Base-by-base conservation (phyloP, 2,113 vertebrate species). In the Dipodomys ordii region DNA sequence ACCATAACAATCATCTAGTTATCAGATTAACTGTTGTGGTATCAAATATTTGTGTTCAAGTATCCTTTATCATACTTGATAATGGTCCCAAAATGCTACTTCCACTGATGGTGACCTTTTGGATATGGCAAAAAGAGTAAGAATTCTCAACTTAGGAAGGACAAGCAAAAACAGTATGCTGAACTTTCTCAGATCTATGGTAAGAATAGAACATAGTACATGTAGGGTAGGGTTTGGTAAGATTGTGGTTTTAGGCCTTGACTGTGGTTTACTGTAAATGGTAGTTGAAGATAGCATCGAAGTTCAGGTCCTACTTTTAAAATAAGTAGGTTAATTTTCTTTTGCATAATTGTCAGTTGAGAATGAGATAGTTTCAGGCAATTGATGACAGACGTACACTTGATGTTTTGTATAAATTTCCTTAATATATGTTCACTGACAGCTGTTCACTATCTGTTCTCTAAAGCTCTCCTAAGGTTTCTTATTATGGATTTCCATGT, bases 251-350 rank as follows among this genome's bases (percentile, higher is more conserved):
- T 73, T 11, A 74, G 7, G 57, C 6, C 22, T 64, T 32, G 6
- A 64, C 12, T 74, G 35, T 11, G 35, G 57, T 23, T 13, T 28
- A 18, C 5, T 74, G 32, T 44, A 64, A 53, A 72, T 28, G 25
- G 69, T 20, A 81, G 65, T 10, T 71, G 10, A 25, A 67, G 8
- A 35, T 57, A 60, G 1, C 72, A 46, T 89, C 28, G 60, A 65
- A 83, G 35, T 94, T 83, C 10, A 83, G 57, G 49, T 73, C 10
- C 35, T 11, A 27, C 65, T 57, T 88, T 95, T 82, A 71, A 83
- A 71, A 74, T 67, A 12, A 3, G 32, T 7, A 79, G 39, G 20
- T 86, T 93, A 39, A 68, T 15, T 76, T 87, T 81, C n/a, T 67
- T 9, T 84, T 92, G 35, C 8, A 22, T 73, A n/a, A 89, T 78